These are phyloP conservation scores for Periphyllus acericola DNA, from an alignment of 2,888 invertebrate genomes.

Conservation along the genomic window DNA sequence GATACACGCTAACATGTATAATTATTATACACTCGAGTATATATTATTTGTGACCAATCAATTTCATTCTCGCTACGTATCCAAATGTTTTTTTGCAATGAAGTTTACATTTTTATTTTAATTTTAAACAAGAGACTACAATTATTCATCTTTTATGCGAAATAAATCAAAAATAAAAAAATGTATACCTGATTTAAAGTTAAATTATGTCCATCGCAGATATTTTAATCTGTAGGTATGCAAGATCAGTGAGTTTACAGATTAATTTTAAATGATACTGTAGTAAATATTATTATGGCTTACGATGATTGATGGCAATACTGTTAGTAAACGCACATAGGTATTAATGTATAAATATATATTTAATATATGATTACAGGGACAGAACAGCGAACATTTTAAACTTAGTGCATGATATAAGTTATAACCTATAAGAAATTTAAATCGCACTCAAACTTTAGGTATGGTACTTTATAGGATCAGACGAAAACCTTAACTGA, in stretches of 20 bases:
- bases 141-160: background rate
- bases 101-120: background rate
- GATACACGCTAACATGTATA: conserved; percentile 2
- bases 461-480: background rate
- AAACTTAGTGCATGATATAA: too few relatives aligned
- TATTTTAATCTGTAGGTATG: background rate
- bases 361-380: background rate
- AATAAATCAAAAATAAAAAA: background rate
- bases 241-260: background rate
- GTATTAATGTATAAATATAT: background rate
- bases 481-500: background rate
- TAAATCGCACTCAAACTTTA: background rate
- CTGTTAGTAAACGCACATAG: too few relatives aligned
- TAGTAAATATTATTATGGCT: background rate
- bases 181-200: background rate
- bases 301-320: background rate
- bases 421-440: background rate
- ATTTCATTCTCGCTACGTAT: background rate
- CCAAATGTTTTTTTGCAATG: background rate
- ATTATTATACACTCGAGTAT: background rate
- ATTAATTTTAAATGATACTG: background rate
- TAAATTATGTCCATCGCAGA: background rate
- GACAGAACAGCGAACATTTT: background rate
- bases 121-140: background rate
- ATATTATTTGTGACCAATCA: conserved; percentile 27